These are phyloP conservation scores for Chaenogobius annularis DNA, from an alignment of 2,113 vertebrate genomes.

Conservation along the genomic window DNA sequence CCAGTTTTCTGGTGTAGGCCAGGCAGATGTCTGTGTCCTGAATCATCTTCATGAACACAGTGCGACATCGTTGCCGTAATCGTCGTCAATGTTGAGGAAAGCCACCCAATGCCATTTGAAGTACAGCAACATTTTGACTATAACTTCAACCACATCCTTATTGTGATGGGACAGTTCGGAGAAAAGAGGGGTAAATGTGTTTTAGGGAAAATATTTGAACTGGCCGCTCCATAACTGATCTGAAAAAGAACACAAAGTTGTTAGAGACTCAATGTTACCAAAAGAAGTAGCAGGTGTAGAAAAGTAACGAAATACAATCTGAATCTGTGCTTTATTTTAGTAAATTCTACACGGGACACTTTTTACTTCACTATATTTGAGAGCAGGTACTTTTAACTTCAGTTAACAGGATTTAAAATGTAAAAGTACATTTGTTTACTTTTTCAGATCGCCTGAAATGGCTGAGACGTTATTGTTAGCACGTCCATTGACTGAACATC, in stretches of 20 bases:
- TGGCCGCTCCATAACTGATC: conserved; percentile 81
- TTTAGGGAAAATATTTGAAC: conserved; percentile 70
- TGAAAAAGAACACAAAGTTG: conserved; percentile 44
- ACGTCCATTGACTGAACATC: too few species aligned
- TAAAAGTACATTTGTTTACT: too few species aligned
- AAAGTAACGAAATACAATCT: too few species aligned
- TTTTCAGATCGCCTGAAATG: too few species aligned
- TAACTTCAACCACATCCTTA: conserved; percentile 69
- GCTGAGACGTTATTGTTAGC: too few species aligned
- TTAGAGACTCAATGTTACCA: neutral
- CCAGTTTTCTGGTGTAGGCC: conserved; percentile 68
- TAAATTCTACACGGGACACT: too few species aligned
- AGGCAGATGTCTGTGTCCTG: conserved; percentile 62
- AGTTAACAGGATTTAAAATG: too few species aligned
- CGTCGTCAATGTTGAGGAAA: conserved; percentile 67
- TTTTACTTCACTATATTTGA: too few species aligned
- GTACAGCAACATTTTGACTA: conserved; percentile 70
- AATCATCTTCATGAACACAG: conserved; percentile 64
- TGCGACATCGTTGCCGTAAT: conserved; percentile 63
- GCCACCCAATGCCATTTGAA: conserved; percentile 86
- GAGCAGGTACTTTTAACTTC: too few species aligned
- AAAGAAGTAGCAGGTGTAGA: too few species aligned
- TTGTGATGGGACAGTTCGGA: conserved; percentile 81
- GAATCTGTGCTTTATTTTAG: too few species aligned
- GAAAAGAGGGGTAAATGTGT: conserved; percentile 77